Evolutionary conservation across 2,797 vertebrate species (phyloP).

Genomic region (Tapirus indicus): DNA sequence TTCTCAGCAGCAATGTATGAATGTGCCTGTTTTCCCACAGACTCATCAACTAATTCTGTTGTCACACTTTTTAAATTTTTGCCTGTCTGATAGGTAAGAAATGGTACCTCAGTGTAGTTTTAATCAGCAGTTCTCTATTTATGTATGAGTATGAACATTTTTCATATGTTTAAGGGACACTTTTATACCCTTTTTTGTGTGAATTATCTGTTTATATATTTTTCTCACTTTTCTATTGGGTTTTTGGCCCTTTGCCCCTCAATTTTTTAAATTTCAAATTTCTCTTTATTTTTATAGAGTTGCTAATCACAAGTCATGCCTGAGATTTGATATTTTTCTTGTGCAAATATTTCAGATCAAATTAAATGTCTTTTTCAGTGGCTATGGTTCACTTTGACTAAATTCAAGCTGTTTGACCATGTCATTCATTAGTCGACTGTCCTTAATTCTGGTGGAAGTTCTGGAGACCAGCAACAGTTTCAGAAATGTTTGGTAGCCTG

Average conservation of each 20-base stretch:
- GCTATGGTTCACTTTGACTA: background rate
- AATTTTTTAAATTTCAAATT: background rate
- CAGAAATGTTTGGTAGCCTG: background rate
- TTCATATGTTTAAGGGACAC: background rate
- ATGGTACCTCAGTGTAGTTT: background rate
- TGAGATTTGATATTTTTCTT: constrained; percentile 47
- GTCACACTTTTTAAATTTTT: background rate
- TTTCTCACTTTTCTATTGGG: background rate
- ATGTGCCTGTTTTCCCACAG: background rate
- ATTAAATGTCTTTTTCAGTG: background rate
- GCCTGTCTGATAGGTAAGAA: background rate
- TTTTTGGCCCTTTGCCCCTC: background rate
- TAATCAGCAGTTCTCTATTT: background rate
- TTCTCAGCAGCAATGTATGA: background rate
- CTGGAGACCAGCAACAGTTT: background rate
- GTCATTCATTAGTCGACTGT: background rate
- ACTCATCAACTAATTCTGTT: background rate
- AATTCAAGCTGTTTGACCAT: background rate
- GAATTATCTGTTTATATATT: background rate
- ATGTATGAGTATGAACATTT: background rate
- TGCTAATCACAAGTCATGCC: background rate
- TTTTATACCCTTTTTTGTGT: background rate
- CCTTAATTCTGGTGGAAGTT: background rate
- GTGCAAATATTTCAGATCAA: constrained; percentile 14
- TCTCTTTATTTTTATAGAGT: background rate